Evolutionary conservation across 1,140 invertebrate species (phyloP), one percentile per base, ranked within the genome.

Genomic region (Cataglyphis hispanica): DNA sequence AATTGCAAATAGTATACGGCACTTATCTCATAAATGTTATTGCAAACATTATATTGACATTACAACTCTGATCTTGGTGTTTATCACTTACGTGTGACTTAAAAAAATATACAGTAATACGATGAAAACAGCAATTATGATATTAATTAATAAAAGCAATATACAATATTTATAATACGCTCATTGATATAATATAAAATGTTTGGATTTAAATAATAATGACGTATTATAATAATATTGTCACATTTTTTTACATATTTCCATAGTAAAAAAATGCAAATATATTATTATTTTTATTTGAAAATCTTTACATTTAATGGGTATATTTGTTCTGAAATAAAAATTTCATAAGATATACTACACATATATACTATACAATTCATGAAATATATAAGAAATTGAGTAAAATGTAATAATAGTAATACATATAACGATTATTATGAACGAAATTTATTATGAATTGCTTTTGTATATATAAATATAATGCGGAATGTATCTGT

Each of bases 21-120:
- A 50, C 22, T 81, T 81, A 60, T 72, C 67, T 72, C 78, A n/a
- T 31, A 56, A 66, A 60, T 22, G 40, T 60, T 83, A 60, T 58
- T 40, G 67, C 27, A 11, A 61, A 53, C n/a, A 13, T 27, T 43
- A 1, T 16, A 37, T 56, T 34, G 63, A 34, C 22, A 56, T 31
- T 64, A 19, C 53, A 11, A 37, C 19, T 11, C 13, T n/a, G 37
- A 74, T 1, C 25, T 74, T 72, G 16, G 7, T 19, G 19, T 67
- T 78, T 22, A 22, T 72, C n/a, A 58, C 72, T 72, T 27, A 34
- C 16, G 10, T 25, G 27, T 13, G 7, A 56, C 27, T 11, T 5
- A 64, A 46, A 46, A 8, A 69, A 40, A 40, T 53, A 22, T 16
- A 19, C 10, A 16, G 16, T 19, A 31, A 70, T 7, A 8, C 37